Percentiles rank a stretch among this genome's conserved stretches.
These are phyloP conservation scores for Caranx ignobilis DNA, from an alignment of 2,113 vertebrate genomes.

Conservation along the genomic window DNA sequence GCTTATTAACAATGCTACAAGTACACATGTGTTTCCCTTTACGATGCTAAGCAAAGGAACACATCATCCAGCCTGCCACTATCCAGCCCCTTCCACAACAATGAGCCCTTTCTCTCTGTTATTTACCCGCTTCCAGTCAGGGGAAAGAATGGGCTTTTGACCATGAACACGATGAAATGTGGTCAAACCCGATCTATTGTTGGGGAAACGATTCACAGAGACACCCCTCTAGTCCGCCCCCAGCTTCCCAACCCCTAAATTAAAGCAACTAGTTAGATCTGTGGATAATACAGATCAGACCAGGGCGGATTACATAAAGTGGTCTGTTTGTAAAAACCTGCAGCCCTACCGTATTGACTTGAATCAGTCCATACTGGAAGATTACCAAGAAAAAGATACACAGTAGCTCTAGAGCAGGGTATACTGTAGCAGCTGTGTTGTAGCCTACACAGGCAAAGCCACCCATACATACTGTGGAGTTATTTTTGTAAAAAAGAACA, in stretches of 20 bases:
- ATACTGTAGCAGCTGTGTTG: not conserved
- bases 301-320: constrained; percentile 33
- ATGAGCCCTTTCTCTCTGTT: constrained; percentile 83
- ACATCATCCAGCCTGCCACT: constrained; percentile 83
- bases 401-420: constrained; percentile 7
- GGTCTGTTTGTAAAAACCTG: constrained; percentile 37
- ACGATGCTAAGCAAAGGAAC: constrained; percentile 76
- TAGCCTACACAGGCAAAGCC: not conserved
- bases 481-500: not conserved
- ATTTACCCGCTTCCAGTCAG: constrained; percentile 77
- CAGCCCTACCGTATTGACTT: constrained; percentile 15
- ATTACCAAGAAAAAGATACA: constrained; percentile 6
- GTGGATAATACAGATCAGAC: constrained; percentile 54
- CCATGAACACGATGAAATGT: constrained; percentile 76
- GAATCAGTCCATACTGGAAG: constrained; percentile 9
- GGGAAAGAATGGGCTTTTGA: constrained; percentile 78
- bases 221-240: constrained; percentile 16
- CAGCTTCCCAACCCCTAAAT: constrained; percentile 43
- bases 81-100: constrained; percentile 83
- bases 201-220: constrained; percentile 62
- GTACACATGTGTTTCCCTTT: constrained; percentile 88
- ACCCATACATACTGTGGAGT: not conserved
- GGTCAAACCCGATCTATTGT: constrained; percentile 80
- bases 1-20: constrained; percentile 85
- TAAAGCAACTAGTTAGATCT: constrained; percentile 55